Evolutionary conservation across 2,113 vertebrate species (phyloP), one percentile per base, ranked within the genome.

Genomic region (Reinhardtius hippoglossoides): DNA sequence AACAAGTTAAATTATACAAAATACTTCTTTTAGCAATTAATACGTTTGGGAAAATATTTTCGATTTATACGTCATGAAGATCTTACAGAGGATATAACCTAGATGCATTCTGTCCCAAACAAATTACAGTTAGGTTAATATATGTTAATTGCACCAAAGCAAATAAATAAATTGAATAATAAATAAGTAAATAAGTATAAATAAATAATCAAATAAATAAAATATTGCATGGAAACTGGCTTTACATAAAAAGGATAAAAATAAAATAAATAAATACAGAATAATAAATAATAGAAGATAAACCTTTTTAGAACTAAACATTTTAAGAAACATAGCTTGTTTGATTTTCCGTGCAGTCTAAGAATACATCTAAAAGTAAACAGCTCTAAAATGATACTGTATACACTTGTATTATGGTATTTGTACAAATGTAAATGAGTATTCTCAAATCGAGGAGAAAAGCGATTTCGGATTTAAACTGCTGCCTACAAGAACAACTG

Each of bases 1-100:
- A 87, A 93, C 87, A 92, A 86, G 84, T 91, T 74, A 92, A 94
- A 94, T 93, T 91, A 94, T 93, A 92, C 85, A 93, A 94, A 94
- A 93, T 90, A 91, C 81, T 87, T 88, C 91, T 78, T 73, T 78
- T 82, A 84, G 90, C 82, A 91, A 89, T 92, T 91, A 88, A 84
- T 72, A 93, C 72, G 78, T 87, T 87, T 92, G 88, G 89, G 92
- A 92, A 94, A 92, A 93, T 91, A 93, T 93, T 89, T 63, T 92
- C 78, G 69, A 88, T 93, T 91, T 86, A 89, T 93, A 93, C 91
- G 81, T 92, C 90, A 88, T 85, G 82, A 91, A 84, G 83, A 87
- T 88, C 84, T 87, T 85, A 87, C 74, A 91, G 90, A 89, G 82
- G 67, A 65, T 87, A 79, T 82, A 87, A 90, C 74, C 74, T 87